Conservation (phyloP, 2,113 vertebrate genomes). For the Aegithalos caudatus region DNA sequence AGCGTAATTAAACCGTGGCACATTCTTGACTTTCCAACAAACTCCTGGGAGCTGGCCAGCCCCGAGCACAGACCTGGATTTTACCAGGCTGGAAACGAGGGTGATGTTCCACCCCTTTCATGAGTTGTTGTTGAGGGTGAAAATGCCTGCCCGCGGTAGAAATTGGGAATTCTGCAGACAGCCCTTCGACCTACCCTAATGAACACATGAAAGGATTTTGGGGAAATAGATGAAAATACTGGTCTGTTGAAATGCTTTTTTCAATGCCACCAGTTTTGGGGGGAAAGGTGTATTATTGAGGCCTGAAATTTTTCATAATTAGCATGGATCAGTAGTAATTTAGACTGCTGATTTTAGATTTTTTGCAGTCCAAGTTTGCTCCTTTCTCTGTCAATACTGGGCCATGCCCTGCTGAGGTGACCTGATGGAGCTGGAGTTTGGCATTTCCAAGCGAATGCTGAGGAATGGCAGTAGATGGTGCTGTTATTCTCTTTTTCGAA, state of each 20-base stretch:
- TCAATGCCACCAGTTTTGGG: neutral
- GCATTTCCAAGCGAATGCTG: neutral
- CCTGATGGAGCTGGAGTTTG: neutral
- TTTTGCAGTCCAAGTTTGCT: neutral
- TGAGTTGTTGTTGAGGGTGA: neutral
- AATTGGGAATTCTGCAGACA: neutral
- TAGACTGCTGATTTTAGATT: neutral
- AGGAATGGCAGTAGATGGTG: slow-evolving; percentile 60
- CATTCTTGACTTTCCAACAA: slow-evolving; percentile 57
- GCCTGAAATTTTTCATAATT: neutral
- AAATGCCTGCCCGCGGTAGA: neutral
- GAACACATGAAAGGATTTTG: slow-evolving; percentile 32
- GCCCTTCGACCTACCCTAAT: neutral
- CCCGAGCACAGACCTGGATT: slow-evolving; percentile 25
- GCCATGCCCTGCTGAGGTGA: neutral
- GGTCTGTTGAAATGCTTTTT: neutral
- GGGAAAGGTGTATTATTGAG: neutral
- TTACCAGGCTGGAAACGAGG: neutral
- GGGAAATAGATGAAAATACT: neutral
- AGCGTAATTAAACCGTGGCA: slow-evolving; percentile 24
- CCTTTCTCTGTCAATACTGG: neutral
- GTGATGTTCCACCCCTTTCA: slow-evolving; percentile 49
- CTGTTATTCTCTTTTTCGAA: slow-evolving; percentile 56
- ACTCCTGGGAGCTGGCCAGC: slow-evolving; percentile 45
- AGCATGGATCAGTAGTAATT: neutral